phyloP scores from a whole-genome alignment of 2,113 vertebrate genomes.

The Alligator mississippiensis region DNA sequence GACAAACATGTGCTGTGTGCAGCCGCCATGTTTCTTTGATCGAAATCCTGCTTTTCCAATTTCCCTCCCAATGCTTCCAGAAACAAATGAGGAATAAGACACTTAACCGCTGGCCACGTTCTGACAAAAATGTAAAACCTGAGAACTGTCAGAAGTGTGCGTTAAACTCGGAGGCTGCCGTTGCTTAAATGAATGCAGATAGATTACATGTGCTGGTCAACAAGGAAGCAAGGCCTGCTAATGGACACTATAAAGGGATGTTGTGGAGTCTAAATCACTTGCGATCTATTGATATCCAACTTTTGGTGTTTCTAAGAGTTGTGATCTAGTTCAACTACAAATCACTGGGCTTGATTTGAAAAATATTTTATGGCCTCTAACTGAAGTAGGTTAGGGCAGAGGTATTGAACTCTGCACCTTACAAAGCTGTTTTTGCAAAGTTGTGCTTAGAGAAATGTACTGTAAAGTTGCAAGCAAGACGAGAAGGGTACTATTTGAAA shows the following conservation, averaged over 20 bases:
- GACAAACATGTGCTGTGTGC: no score
- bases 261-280: background rate
- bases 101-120: no score
- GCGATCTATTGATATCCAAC: background rate
- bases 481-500: background rate
- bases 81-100: no score
- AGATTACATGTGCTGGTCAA: background rate
- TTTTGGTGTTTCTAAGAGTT: background rate
- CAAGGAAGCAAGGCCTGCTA: background rate
- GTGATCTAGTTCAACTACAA: background rate
- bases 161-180: no score
- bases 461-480: background rate
- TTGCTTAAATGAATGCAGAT: background rate
- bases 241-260: background rate
- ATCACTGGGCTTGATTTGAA: background rate
- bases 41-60: no score
- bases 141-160: no score
- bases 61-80: no score
- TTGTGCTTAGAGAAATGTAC: background rate
- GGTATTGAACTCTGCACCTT: background rate
- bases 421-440: background rate
- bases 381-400: background rate
- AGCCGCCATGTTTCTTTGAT: no score
- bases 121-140: no score
- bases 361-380: background rate